Evolutionary conservation across 2,797 vertebrate genomes (phyloP), one percentile per base, ranked within the genome.

Genomic region (Coluber constrictor): DNA sequence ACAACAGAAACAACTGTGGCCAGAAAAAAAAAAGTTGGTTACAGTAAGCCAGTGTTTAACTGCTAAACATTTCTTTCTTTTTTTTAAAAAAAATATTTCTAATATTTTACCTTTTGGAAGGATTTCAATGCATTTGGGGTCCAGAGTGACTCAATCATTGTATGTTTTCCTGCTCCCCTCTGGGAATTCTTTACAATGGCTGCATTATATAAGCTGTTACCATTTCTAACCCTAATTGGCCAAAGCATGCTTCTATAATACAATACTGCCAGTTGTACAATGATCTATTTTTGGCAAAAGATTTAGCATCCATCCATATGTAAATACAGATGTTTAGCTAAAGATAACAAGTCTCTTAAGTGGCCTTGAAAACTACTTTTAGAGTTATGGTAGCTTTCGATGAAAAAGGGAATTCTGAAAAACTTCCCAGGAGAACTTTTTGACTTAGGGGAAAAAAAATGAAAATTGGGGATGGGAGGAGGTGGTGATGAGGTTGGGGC

Each of bases 91-190:
- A 93, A 97, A 94, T 95, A 95, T 97, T 97, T 97, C 97, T 98
- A 97, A 97, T 97, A 98, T 98, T 98, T 97, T 97, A 97, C 96
- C 96, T 96, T 96, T 98, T 98, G 97, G 97, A 98, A 97, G 94
- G 92, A 95, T 97, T 97, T 97, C 97, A 98, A 54, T 96, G 94
- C 90, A 94, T 97, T 97, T 97, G 93, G 93, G 96, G 95, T 95
- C 94, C 97, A 96, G 95, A 15, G 59, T 61, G 8, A 96, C 97
- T 98, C 97, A 96, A 96, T 97, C 97, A 97, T 95, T 97, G 96
- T 96, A 96, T 96, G 96, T 97, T 98, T 97, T 96, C 95, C 92
- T 0, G 60, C 91, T 90, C 95, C 96, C 97, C 93, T 0, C 93
- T 96, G 97, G 96, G 97, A 96, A 97, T 98, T 96, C 94, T 97